These are phyloP conservation scores for Goniozus legneri DNA, from an alignment of 1,140 invertebrate genomes.

Conservation along the genomic window DNA sequence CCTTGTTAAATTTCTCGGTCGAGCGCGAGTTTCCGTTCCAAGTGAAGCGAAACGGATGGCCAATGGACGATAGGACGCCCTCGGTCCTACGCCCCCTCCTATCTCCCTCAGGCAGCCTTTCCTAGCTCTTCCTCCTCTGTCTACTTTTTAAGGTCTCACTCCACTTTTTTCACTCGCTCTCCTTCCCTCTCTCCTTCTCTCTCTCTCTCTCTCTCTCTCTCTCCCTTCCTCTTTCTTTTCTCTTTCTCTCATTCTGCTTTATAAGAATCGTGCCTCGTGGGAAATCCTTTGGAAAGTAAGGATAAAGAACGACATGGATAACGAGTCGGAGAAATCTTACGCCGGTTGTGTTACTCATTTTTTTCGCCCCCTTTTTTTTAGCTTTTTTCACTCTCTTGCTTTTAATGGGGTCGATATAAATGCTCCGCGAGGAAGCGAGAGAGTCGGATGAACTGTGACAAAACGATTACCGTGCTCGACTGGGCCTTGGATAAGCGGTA, in stretches of 20 bases:
- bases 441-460: too few species aligned
- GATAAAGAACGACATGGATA: constrained; percentile 10
- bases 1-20: constrained; percentile 40
- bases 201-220: too few species aligned
- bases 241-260: neutral
- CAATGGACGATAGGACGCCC: constrained; percentile 24
- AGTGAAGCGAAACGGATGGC: constrained; percentile 35
- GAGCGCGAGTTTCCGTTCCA: constrained; percentile 27
- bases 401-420: too few species aligned
- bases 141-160: constrained; percentile 13
- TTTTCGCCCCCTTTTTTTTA: too few species aligned
- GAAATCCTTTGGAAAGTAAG: constrained; percentile 15
- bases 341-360: constrained; percentile 19
- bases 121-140: constrained; percentile 14
- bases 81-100: neutral
- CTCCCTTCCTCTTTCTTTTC: neutral
- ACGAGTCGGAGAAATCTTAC: constrained; percentile 15
- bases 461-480: too few species aligned
- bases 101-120: constrained; percentile 6
- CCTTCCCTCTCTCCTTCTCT: neutral
- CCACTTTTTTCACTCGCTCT: neutral
- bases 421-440: too few species aligned
- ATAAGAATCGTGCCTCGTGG: constrained; percentile 9
- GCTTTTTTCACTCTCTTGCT: too few species aligned
- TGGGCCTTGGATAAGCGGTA: too few species aligned